Conservation (phyloP, 2,797 vertebrate species). For the Rhinichthys osculus region DNA sequence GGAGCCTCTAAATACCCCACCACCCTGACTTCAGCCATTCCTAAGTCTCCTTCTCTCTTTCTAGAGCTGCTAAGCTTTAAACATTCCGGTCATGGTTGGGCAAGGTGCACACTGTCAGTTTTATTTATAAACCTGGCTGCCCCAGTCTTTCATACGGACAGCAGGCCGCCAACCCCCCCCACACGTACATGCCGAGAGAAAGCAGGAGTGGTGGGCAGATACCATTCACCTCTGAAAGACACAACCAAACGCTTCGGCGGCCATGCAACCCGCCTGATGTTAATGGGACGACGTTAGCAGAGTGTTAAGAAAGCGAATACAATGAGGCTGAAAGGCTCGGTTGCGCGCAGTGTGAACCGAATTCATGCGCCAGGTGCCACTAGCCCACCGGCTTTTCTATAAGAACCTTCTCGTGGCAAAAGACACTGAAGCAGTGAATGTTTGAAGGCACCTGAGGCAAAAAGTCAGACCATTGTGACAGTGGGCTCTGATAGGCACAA, state of each 20-base stretch:
- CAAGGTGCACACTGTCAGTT: conserved; percentile 79
- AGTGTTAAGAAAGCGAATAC: conserved; percentile 62
- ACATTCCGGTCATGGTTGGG: conserved; percentile 79
- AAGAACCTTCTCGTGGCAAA: conserved; percentile 46
- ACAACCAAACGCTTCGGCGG: conserved; percentile 66
- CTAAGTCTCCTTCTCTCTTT: conserved; percentile 50
- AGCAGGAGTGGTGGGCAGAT: conserved; percentile 65
- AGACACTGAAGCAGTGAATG: conserved; percentile 56
- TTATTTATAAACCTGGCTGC: conserved; percentile 79
- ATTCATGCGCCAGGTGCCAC: conserved; percentile 36
- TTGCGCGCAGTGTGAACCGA: conserved; percentile 1
- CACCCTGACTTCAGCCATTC: conserved; percentile 1
- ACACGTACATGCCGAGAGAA: conserved; percentile 61
- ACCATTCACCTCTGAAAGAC: conserved; percentile 69
- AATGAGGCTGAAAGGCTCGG: conserved; percentile 26
- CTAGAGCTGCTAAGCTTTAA: conserved; percentile 72
- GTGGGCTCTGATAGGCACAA: conserved; percentile 65
- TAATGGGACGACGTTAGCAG: conserved; percentile 63
- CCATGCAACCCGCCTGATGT: conserved; percentile 72
- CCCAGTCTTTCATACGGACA: conserved; percentile 77
- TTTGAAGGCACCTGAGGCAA: conserved; percentile 66
- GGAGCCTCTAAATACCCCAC: background rate
- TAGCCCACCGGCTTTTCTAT: background rate
- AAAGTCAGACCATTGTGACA: conserved; percentile 63
- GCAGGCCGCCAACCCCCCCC: conserved; percentile 57